phyloP scores from a whole-genome alignment of 2,797 vertebrate species.

The Coranthus polyacanthus region DNA sequence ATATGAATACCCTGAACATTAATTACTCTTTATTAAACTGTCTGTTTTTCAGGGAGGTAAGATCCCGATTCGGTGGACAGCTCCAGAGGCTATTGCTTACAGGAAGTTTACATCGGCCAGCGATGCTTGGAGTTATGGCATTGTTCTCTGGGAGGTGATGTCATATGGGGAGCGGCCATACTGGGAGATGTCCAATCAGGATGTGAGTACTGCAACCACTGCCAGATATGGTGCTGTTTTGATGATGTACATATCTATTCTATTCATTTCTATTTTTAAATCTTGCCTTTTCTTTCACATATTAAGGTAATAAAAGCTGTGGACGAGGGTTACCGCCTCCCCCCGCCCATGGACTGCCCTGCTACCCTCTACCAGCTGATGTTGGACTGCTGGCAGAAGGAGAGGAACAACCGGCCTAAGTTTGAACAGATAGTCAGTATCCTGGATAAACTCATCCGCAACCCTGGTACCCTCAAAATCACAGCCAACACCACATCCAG shows the following conservation, averaged over 20 bases:
- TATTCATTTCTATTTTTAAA: neutral
- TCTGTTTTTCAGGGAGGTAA: conserved; percentile 91
- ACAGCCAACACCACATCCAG: conserved; percentile 95
- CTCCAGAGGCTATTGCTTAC: conserved; percentile 97
- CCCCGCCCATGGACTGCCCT: conserved; percentile 98
- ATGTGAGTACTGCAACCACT: conserved; percentile 77
- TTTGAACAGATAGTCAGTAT: conserved; percentile 99
- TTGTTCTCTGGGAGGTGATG: conserved; percentile 99
- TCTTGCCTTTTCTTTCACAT: neutral
- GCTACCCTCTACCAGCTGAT: conserved; percentile 98
- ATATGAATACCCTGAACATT: neutral
- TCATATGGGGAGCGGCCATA: conserved; percentile 98
- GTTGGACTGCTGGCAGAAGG: conserved; percentile 99
- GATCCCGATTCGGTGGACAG: conserved; percentile 98
- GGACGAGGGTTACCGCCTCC: conserved; percentile 97
- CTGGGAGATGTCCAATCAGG: conserved; percentile 97
- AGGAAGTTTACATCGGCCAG: conserved; percentile 98
- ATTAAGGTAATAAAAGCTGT: conserved; percentile 97
- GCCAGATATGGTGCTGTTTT: conserved; percentile 38
- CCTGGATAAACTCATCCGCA: conserved; percentile 98
- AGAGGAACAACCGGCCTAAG: conserved; percentile 97
- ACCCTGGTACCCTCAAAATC: conserved; percentile 96
- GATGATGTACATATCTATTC: no score
- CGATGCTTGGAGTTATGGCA: conserved; percentile 98
- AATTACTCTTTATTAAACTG: conserved; percentile 3